A percentile compares a stretch with the other conserved stretches of the same genome.
phyloP scores from a whole-genome alignment of 1,140 invertebrate species.

The Phortica variegata region DNA sequence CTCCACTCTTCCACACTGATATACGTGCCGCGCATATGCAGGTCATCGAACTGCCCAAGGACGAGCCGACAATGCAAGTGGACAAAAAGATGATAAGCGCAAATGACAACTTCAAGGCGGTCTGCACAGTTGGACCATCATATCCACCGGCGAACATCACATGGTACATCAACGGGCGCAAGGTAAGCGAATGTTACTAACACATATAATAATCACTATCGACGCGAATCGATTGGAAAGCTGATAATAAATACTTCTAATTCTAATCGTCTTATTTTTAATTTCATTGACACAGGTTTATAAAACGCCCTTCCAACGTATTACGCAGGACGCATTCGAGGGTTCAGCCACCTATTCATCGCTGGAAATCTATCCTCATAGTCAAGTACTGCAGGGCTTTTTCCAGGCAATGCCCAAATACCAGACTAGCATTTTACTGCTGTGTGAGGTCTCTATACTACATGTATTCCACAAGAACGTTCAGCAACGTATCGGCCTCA shows the following conservation, averaged over 20 bases:
- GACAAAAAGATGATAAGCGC: constrained; percentile 50
- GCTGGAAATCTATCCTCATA: constrained; percentile 48
- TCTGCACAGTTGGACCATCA: constrained; percentile 60
- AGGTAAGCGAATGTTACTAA: constrained; percentile 58
- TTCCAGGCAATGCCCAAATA: constrained; percentile 52
- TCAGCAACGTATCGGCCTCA: constrained; percentile 40
- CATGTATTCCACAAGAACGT: constrained; percentile 55
- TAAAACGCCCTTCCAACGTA: constrained; percentile 49
- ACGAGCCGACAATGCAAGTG: constrained; percentile 51
- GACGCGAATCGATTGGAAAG: constrained; percentile 5
- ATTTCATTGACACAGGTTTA: too few species aligned
- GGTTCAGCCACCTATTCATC: constrained; percentile 47
- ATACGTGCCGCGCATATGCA: constrained; percentile 68
- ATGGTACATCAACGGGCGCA: constrained; percentile 69
- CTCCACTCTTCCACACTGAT: constrained; percentile 70
- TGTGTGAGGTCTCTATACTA: constrained; percentile 52
- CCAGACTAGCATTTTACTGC: constrained; percentile 41
- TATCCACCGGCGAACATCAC: constrained; percentile 70
- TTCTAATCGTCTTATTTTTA: too few species aligned
- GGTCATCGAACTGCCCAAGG: constrained; percentile 60
- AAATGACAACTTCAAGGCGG: constrained; percentile 56
- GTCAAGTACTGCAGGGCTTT: constrained; percentile 50
- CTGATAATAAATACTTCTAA: background rate
- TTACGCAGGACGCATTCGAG: constrained; percentile 46
- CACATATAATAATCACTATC: background rate